Base-by-base conservation (phyloP, 2,797 vertebrate genomes). In the Xenops minutus region DNA sequence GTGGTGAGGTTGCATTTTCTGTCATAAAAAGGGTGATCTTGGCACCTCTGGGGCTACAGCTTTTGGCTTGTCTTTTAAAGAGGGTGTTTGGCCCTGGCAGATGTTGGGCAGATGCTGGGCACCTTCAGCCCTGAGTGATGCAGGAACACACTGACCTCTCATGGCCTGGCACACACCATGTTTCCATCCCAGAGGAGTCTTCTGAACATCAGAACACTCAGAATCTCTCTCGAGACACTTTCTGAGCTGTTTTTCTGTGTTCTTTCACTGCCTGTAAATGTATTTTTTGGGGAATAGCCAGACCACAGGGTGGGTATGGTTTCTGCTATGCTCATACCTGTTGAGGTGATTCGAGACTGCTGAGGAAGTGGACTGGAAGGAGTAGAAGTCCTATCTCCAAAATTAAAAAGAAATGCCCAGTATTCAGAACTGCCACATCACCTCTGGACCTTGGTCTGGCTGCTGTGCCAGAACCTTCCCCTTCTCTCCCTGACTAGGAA, bases 1-100 rank as follows among this genome's bases (percentile, higher is more conserved):
- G 56, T 29, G 84, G 49, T 46, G 91, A 85, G 69, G 54, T 49
- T 76, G 88, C 73, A n/a, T 59, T 92, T 91, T 87, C 67, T 80
- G 11, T 19, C 36, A 2, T 9, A 5, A 3, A 2, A 2, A 48
- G 4, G 2, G 23, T 14, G 74, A 18, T 81, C 39, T 58, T 19
- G 92, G 73, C 58, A 72, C 59, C 46, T 84, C 18, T 41, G 64
- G n/a, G 66, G 51, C 52, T 32, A 5, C 56, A 90, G 51, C 29
- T 89, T 69, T 69, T 55, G 15, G 37, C n/a, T 80, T 80, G 37
- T 43, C 44, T 36, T 78, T 77, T 26, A 22, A 48, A 30, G 32
- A 10, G 32, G 5, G 43, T 8, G 9, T 54, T 61, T 74, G 78
- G 43, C 29, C 15, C 62, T 21, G 75, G 54, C 34, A 44, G 23